A percentile compares a stretch with the other conserved stretches of the same genome.
Evolutionary conservation across 2,797 vertebrate species (phyloP).

Genomic region (Coracias cyanogaster): DNA sequence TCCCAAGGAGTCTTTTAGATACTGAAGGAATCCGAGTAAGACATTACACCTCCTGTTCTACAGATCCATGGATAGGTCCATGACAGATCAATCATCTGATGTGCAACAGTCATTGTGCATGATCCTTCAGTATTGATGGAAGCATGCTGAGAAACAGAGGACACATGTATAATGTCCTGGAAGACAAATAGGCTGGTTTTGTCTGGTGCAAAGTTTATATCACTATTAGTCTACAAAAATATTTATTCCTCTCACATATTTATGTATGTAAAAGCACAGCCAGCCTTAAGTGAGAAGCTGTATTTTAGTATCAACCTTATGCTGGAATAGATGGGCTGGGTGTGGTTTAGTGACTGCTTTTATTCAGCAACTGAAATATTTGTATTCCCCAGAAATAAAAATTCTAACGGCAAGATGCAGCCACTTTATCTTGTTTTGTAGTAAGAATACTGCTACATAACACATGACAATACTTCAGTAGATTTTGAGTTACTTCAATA

Average conservation of each 20-base stretch:
- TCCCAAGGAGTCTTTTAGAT: neutral
- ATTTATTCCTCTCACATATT: neutral
- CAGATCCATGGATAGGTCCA: neutral
- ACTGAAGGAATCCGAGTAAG: neutral
- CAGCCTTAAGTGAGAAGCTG: neutral
- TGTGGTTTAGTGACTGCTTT: neutral
- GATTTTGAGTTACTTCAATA: neutral
- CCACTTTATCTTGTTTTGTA: neutral
- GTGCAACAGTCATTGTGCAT: neutral
- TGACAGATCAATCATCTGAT: accelerated
- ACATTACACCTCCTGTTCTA: neutral
- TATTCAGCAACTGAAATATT: neutral
- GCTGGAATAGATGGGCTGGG: neutral
- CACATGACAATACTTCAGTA: neutral
- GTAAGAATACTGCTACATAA: neutral
- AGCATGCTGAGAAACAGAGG: neutral
- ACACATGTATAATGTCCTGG: accelerated
- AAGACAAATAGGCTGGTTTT: neutral
- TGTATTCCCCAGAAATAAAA: neutral
- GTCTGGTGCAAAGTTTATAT: neutral
- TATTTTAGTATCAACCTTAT: neutral
- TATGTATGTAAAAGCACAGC: neutral
- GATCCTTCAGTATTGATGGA: neutral
- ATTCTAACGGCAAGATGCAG: neutral
- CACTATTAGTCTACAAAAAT: neutral